phyloP scores from a whole-genome alignment of 2,113 vertebrate species.

The Anas platyrhynchos region DNA sequence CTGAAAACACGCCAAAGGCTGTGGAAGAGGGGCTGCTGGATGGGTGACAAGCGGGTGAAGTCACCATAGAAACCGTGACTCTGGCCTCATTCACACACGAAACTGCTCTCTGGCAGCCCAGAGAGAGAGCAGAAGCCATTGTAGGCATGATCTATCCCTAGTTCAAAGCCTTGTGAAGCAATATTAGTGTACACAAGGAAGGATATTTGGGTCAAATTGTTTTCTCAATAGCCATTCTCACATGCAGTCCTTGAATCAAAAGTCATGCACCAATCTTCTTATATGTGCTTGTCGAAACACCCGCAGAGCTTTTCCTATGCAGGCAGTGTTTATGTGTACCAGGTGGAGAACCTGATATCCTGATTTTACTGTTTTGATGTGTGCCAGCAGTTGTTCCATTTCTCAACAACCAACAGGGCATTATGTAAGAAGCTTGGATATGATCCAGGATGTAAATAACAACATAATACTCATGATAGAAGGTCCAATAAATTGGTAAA shows the following conservation, averaged over 20 bases:
- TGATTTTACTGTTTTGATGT: neutral
- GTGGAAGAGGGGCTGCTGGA: neutral
- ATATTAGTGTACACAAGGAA: fast-evolving
- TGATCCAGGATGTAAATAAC: neutral
- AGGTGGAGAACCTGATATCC: neutral
- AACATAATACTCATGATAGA: neutral
- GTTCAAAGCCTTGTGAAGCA: neutral
- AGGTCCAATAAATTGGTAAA: neutral
- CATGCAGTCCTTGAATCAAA: neutral
- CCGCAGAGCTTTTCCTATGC: neutral
- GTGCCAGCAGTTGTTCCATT: neutral
- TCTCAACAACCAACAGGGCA: neutral
- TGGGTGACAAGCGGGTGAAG: neutral
- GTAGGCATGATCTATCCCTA: neutral
- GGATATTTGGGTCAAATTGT: neutral
- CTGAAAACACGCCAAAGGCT: neutral
- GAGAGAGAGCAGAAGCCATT: neutral
- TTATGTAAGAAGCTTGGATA: slow-evolving; percentile 13
- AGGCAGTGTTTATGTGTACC: neutral
- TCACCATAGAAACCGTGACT: slow-evolving; percentile 53
- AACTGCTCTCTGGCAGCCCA: neutral
- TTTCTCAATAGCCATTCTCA: neutral
- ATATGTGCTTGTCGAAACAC: neutral
- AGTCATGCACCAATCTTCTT: neutral
- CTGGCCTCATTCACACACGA: neutral